These are phyloP conservation scores for Clanis bilineata DNA, from an alignment of 2,888 invertebrate species.

Conservation along the genomic window DNA sequence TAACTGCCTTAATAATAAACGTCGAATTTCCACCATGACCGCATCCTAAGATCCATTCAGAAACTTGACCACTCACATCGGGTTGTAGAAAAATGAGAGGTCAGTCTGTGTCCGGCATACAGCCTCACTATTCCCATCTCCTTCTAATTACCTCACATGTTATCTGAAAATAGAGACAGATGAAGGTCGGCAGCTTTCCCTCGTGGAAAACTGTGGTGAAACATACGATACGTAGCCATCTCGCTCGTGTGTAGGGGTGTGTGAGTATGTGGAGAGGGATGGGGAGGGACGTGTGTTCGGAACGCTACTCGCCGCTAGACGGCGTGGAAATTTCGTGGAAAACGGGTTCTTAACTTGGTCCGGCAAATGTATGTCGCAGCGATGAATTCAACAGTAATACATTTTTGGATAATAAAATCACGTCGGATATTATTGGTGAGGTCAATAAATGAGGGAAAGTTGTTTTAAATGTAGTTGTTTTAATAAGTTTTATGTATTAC, in stretches of 20 bases:
- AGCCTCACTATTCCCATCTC: slow-evolving; percentile 56
- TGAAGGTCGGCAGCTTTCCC: slow-evolving; percentile 74
- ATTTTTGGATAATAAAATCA: too few species aligned
- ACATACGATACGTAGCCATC: slow-evolving; percentile 69
- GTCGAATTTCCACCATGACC: background rate
- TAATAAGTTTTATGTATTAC: too few species aligned
- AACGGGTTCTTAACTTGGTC: slow-evolving; percentile 17
- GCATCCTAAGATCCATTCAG: background rate
- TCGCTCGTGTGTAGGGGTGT: slow-evolving; percentile 73
- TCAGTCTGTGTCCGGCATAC: slow-evolving; percentile 67
- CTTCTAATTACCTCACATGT: slow-evolving; percentile 51
- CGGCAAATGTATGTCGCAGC: background rate
- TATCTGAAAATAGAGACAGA: slow-evolving; percentile 70
- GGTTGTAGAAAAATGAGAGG: slow-evolving; percentile 67
- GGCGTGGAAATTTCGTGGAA: slow-evolving; percentile 53
- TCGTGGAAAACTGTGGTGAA: slow-evolving; percentile 62
- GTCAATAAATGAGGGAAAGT: too few species aligned
- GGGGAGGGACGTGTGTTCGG: slow-evolving; percentile 51
- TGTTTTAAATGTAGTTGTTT: too few species aligned
- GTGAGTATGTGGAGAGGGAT: slow-evolving; percentile 71
- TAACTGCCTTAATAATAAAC: background rate
- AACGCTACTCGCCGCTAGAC: slow-evolving; percentile 75
- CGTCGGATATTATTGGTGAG: too few species aligned
- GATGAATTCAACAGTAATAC: background rate
- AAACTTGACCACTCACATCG: slow-evolving; percentile 57